Conservation (phyloP, 2,888 invertebrate species). For the Drosophila neutralis region DNA sequence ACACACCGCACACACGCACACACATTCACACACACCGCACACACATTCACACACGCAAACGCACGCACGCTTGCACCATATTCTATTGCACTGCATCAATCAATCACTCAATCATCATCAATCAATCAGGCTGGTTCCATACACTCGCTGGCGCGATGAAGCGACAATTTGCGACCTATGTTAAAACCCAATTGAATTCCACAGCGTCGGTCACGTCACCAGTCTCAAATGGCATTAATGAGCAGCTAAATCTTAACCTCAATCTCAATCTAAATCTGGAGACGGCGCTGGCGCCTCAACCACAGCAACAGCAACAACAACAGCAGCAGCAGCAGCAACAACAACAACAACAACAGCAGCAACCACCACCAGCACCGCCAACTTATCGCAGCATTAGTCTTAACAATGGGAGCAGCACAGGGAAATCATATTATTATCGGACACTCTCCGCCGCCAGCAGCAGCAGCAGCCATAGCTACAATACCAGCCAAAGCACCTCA, state of each 20-base stretch:
- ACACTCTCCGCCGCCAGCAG: conserved; percentile 78
- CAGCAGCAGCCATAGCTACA: conserved; percentile 76
- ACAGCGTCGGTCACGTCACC: conserved; percentile 59
- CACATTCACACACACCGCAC: conserved; percentile 18
- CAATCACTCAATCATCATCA: conserved; percentile 20
- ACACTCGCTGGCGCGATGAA: conserved; percentile 89
- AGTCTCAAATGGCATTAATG: conserved; percentile 21
- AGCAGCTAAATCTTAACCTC: conserved; percentile 12
- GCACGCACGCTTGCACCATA: conserved; percentile 30
- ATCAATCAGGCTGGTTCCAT: conserved; percentile 87
- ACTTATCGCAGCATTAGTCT: conserved; percentile 56
- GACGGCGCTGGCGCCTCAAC: conserved; percentile 40
- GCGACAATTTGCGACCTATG: conserved; percentile 93
- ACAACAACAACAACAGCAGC: conserved; percentile 9
- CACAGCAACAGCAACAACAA: neutral
- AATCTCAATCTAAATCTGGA: conserved; percentile 25
- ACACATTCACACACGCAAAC: conserved; percentile 23
- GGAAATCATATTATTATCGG: conserved; percentile 77
- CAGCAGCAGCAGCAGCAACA: neutral
- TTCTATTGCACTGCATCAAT: conserved; percentile 49
- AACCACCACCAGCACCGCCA: conserved; percentile 32
- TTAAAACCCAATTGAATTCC: conserved; percentile 90
- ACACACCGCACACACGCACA: conserved; percentile 21
- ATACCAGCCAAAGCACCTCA: conserved; percentile 78
- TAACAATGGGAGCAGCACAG: conserved; percentile 44